These are phyloP conservation scores for Callipepla californica DNA, from an alignment of 2,113 vertebrate genomes.

Conservation along the genomic window DNA sequence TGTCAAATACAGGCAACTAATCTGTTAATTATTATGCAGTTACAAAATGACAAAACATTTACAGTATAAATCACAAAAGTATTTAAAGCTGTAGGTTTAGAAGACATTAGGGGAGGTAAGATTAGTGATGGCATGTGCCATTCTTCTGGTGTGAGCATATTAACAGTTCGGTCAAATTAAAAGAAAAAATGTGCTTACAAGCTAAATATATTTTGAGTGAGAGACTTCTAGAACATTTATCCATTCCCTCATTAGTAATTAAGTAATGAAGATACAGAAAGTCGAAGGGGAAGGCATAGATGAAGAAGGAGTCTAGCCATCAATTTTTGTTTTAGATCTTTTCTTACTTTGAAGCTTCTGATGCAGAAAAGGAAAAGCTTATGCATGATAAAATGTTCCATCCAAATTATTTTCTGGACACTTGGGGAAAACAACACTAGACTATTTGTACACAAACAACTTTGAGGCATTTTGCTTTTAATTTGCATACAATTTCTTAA, in stretches of 20 bases:
- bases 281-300: not conserved
- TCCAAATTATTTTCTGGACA: not conserved
- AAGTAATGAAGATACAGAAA: not conserved
- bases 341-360: not conserved
- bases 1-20: not conserved
- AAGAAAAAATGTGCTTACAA: not conserved
- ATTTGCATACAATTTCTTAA: conserved; percentile 69
- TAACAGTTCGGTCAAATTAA: not conserved
- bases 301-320: not conserved
- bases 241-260: not conserved
- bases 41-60: not conserved
- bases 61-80: not conserved
- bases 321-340: not conserved
- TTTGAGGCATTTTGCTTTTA: conserved; percentile 70
- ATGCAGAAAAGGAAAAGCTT: not conserved
- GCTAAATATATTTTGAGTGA: not conserved
- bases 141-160: not conserved
- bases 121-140: not conserved
- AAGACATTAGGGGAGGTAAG: not conserved
- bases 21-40: not conserved
- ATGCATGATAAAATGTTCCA: not conserved
- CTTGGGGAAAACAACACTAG: not conserved
- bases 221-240: not conserved
- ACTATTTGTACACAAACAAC: conserved; percentile 38
- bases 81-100: not conserved